Conservation (phyloP, 2,888 invertebrate genomes). For the Brenthis hecate region DNA sequence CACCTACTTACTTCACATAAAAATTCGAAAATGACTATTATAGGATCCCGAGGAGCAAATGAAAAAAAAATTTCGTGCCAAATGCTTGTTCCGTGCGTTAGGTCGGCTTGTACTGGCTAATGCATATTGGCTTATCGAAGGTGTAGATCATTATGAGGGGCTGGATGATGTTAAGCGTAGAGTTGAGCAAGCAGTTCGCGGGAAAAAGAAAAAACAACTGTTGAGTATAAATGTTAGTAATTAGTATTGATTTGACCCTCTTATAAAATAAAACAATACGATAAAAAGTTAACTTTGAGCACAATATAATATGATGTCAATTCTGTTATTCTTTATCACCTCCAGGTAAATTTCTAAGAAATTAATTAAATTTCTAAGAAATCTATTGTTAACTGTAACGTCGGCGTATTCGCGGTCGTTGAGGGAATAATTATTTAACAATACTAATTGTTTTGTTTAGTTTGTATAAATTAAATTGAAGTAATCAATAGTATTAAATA, state of each 20-base stretch:
- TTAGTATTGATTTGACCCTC: conserved; percentile 46
- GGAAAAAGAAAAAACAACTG: conserved; percentile 75
- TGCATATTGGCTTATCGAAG: conserved; percentile 80
- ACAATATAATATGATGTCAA: too few relatives aligned
- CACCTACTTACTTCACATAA: not conserved
- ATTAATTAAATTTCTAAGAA: too few relatives aligned
- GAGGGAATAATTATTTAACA: too few relatives aligned
- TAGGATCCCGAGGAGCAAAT: conserved; percentile 68
- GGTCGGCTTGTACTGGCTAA: conserved; percentile 82
- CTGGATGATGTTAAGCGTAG: conserved; percentile 80
- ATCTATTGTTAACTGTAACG: too few relatives aligned
- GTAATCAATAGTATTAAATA: too few relatives aligned
- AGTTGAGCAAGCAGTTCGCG: conserved; percentile 79
- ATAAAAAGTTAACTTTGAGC: too few relatives aligned
- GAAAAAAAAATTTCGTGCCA: conserved; percentile 70
- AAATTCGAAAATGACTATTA: not conserved
- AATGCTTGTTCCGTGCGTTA: conserved; percentile 80
- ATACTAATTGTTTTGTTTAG: too few relatives aligned
- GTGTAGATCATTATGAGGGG: conserved; percentile 71
- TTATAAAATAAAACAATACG: too few relatives aligned
- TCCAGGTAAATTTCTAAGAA: too few relatives aligned
- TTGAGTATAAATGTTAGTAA: conserved; percentile 74
- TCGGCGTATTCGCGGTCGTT: too few relatives aligned
- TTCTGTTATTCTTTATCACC: too few relatives aligned
- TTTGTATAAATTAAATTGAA: too few relatives aligned